A percentile compares a stretch with the other conserved stretches of the same genome.
Evolutionary conservation across 2,113 vertebrate genomes (phyloP).

Genomic region (Lepus timidus): DNA sequence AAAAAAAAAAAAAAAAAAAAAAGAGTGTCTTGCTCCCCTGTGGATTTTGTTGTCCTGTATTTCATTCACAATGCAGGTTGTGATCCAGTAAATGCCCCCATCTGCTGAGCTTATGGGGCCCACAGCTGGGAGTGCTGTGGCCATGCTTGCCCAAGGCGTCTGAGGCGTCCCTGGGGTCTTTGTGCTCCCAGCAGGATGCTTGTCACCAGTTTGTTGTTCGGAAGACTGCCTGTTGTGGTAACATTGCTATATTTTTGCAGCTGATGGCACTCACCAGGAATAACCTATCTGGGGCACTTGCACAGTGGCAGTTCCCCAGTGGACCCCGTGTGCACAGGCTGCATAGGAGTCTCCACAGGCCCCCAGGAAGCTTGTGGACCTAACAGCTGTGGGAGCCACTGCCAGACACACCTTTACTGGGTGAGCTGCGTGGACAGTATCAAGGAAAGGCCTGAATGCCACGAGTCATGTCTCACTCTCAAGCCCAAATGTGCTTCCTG

Average conservation of each 20-base stretch:
- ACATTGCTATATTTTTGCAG: slow-evolving; percentile 46
- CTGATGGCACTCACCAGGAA: not conserved
- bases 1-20: no score
- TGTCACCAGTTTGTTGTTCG: not conserved
- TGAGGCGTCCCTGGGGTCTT: no score
- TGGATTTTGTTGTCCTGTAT: no score
- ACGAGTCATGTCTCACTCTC: slow-evolving; percentile 13
- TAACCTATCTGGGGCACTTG: not conserved
- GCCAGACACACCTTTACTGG: slow-evolving; percentile 53
- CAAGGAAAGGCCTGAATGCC: not conserved
- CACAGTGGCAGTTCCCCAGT: no score
- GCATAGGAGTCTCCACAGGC: slow-evolving; percentile 39
- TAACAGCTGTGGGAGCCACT: slow-evolving; percentile 30
- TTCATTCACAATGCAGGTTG: no score
- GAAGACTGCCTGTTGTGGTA: slow-evolving; percentile 8
- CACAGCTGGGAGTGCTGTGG: no score
- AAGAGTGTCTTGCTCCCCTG: no score
- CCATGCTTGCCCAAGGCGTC: no score
- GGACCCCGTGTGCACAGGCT: not conserved
- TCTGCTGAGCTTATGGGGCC: no score
- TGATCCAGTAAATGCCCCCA: no score
- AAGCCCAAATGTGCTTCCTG: slow-evolving; percentile 47
- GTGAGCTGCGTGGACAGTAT: not conserved
- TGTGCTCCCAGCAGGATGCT: no score
- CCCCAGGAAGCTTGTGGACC: slow-evolving; percentile 55